Evolutionary conservation across 1,140 invertebrate species (phyloP).

Genomic region (Neuroterus valhalla): DNA sequence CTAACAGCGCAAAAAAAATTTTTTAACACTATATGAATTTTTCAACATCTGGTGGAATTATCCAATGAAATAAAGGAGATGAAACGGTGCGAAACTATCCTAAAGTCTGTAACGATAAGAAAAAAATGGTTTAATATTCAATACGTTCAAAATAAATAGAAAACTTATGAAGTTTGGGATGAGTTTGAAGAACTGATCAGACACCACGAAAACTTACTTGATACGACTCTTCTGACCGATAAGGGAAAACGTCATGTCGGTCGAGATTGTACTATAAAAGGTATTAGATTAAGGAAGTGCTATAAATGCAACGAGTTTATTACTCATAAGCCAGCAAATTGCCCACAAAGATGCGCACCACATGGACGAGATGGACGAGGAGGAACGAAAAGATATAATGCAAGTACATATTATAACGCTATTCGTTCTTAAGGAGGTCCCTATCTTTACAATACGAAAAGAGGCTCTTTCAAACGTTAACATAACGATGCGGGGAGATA

Average conservation of each 20-base stretch:
- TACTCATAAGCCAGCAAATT: too few species aligned
- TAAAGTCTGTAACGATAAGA: background rate
- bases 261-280: too few species aligned
- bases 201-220: background rate
- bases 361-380: too few species aligned
- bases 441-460: too few species aligned
- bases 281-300: too few species aligned
- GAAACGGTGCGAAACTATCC: background rate
- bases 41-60: background rate
- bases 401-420: too few species aligned
- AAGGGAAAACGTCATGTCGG: conserved; percentile 37
- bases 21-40: background rate
- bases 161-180: background rate
- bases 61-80: background rate
- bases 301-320: too few species aligned
- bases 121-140: background rate
- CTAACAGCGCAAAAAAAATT: background rate
- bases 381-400: too few species aligned
- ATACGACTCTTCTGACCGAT: conserved; percentile 25
- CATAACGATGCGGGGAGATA: too few species aligned
- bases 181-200: background rate
- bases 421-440: too few species aligned
- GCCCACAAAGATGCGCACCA: too few species aligned
- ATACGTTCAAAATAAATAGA: background rate
- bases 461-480: too few species aligned